phyloP scores from a whole-genome alignment of 2,888 invertebrate species.

The Caenorhabditis sp. region DNA sequence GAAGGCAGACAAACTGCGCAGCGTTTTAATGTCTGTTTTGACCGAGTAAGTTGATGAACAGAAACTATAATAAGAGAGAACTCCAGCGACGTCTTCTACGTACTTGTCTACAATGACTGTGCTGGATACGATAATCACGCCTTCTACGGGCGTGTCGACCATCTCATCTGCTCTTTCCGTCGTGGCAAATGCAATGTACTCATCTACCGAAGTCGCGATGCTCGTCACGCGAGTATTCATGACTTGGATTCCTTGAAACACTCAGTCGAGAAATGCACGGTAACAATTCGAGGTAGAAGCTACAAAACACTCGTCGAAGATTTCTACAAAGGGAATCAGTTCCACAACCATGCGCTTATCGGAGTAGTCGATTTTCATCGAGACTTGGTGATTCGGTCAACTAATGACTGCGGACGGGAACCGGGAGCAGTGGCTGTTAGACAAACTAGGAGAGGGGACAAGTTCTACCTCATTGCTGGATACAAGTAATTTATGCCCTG shows the following conservation, averaged over 20 bases:
- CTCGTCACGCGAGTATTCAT: neutral
- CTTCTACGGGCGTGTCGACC: neutral
- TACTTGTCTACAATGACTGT: conserved; percentile 29
- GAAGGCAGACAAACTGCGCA: conserved; percentile 15
- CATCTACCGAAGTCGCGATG: conserved; percentile 21
- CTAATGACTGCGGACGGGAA: neutral
- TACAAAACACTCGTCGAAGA: neutral
- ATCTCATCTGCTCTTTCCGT: conserved; percentile 15
- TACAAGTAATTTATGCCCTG: too few species aligned
- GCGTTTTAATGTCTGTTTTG: neutral
- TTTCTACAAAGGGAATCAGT: neutral
- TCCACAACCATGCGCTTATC: neutral
- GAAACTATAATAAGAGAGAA: too few species aligned
- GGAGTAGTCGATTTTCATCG: neutral
- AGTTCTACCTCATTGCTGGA: too few species aligned
- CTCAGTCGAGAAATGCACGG: neutral
- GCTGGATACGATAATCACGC: conserved; percentile 21
- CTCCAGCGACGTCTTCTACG: conserved; percentile 21
- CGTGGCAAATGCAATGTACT: conserved; percentile 32
- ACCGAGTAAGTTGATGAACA: conserved; percentile 14
- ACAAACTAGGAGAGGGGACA: too few species aligned
- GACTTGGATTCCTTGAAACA: neutral
- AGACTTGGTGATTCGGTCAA: neutral
- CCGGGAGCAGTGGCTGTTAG: neutral
- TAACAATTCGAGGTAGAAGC: too few species aligned